phyloP scores from a whole-genome alignment of 2,113 vertebrate species.

The Equus quagga region DNA sequence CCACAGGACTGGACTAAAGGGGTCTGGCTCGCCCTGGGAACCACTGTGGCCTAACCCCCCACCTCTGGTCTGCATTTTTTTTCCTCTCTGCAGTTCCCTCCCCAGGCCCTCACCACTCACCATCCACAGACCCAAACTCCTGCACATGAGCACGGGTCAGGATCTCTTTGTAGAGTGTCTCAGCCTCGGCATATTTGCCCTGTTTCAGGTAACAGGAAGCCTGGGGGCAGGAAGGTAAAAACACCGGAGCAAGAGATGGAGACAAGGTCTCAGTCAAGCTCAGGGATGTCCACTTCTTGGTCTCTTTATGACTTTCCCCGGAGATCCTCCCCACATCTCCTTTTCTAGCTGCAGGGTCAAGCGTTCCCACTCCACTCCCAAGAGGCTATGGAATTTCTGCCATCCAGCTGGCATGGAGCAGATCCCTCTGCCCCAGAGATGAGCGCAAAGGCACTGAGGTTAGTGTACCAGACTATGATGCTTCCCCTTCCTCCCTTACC shows the following conservation, averaged over 20 bases:
- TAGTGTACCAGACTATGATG: neutral
- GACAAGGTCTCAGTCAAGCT: neutral
- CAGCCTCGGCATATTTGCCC: slow-evolving; percentile 97
- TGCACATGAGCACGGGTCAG: slow-evolving; percentile 98
- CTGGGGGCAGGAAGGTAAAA: slow-evolving; percentile 84
- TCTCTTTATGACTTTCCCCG: neutral
- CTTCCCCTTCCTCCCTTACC: slow-evolving; percentile 85
- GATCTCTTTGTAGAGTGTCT: slow-evolving; percentile 98
- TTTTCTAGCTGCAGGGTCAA: neutral
- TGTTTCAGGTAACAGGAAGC: slow-evolving; percentile 99
- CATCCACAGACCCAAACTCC: slow-evolving; percentile 98
- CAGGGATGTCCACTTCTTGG: neutral
- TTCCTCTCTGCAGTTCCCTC: neutral
- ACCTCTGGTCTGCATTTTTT: neutral
- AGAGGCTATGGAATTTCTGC: neutral
- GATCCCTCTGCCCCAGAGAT: neutral
- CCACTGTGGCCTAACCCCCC: neutral
- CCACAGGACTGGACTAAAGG: neutral
- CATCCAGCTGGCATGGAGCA: neutral
- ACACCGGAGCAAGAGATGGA: neutral
- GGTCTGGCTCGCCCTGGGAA: neutral
- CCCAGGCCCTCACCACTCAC: slow-evolving; percentile 86
- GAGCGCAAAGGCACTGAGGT: neutral
- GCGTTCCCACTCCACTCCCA: neutral
- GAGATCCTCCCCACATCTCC: neutral